Conservation (phyloP, 2,113 vertebrate species). For the Rissa tridactyla region DNA sequence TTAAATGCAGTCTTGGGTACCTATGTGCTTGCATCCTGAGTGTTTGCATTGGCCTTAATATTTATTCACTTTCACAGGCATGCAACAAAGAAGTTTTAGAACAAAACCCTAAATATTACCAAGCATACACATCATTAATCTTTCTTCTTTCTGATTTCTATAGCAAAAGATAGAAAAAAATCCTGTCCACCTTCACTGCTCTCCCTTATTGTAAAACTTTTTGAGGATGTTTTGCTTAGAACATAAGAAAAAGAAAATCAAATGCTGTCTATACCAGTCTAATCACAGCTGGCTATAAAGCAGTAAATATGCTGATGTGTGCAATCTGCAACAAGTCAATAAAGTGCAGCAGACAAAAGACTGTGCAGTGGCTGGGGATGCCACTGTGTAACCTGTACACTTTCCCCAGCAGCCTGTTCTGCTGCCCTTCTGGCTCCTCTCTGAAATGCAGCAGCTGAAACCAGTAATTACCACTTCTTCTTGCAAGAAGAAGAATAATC, state of each 20-base stretch:
- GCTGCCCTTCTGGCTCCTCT: neutral
- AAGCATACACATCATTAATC: neutral
- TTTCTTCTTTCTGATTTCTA: neutral
- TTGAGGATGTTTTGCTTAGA: neutral
- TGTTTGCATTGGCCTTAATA: neutral
- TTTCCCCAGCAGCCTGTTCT: neutral
- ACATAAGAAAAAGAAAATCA: neutral
- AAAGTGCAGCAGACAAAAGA: neutral
- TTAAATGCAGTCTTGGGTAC: neutral
- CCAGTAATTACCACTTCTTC: neutral
- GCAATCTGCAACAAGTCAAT: neutral
- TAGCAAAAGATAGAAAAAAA: neutral
- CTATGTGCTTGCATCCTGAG: neutral
- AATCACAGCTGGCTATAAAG: neutral
- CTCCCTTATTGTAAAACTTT: neutral
- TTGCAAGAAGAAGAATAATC: neutral
- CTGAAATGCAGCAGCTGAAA: neutral
- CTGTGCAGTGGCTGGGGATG: neutral
- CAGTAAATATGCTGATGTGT: neutral
- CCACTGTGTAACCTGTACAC: neutral
- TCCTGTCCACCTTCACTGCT: neutral
- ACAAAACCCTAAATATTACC: neutral
- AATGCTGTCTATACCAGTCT: neutral
- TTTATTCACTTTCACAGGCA: neutral
- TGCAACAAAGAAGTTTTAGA: neutral